Percentiles rank a stretch among this genome's conserved stretches.
phyloP scores from a whole-genome alignment of 1,140 invertebrate genomes.

The Fopius arisanus region DNA sequence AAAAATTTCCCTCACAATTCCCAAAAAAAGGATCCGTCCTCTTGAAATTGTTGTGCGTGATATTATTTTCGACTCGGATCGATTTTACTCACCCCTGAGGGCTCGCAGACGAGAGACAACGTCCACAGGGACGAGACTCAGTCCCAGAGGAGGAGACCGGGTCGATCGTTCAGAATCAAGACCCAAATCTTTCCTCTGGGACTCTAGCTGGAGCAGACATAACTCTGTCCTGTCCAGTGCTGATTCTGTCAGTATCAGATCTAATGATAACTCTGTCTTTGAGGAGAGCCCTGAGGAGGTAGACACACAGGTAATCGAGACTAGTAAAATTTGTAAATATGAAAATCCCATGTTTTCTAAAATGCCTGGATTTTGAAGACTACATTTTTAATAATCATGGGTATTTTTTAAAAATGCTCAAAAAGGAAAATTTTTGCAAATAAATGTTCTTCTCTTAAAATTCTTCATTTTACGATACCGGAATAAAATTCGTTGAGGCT shows the following conservation, averaged over 20 bases:
- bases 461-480: no score
- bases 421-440: no score
- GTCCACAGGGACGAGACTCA: slow-evolving; percentile 53
- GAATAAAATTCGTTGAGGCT: no score
- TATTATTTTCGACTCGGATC: slow-evolving; percentile 53
- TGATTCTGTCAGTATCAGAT: slow-evolving; percentile 9
- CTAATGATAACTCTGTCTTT: slow-evolving; percentile 19
- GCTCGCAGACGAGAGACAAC: slow-evolving; percentile 51
- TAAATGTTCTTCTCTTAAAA: no score
- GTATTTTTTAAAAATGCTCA: no score
- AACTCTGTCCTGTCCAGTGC: slow-evolving; percentile 12
- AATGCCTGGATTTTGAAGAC: slow-evolving; percentile 19
- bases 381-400: no score
- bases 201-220: slow-evolving; percentile 37
- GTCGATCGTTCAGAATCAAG: slow-evolving; percentile 16
- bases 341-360: slow-evolving; percentile 24
- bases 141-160: no score
- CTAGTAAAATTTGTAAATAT: slow-evolving; percentile 23
- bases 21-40: slow-evolving; percentile 29
- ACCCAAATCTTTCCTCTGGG: slow-evolving; percentile 48
- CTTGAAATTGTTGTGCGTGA: slow-evolving; percentile 44
- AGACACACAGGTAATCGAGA: background rate
- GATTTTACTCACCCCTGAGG: slow-evolving; percentile 54
- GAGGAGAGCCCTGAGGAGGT: background rate
- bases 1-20: slow-evolving; percentile 15